Evolutionary conservation across 2,888 invertebrate genomes (phyloP).

Genomic region (Metopia argyrocephala): DNA sequence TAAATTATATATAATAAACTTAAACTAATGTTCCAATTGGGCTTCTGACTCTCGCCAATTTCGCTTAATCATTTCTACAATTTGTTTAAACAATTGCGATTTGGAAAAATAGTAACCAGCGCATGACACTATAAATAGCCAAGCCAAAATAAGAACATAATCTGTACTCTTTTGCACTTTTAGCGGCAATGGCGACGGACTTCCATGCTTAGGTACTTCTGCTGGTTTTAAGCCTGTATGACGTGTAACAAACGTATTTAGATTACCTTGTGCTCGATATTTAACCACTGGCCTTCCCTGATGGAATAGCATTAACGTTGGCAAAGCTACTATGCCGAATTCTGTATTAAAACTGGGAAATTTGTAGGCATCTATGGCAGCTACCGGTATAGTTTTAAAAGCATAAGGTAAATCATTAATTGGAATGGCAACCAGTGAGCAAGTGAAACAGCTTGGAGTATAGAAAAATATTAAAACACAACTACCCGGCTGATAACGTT

Average conservation of each 20-base stretch:
- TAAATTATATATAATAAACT: neutral
- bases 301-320: slow-evolving; percentile 92
- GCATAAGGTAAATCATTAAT: slow-evolving; percentile 93
- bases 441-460: slow-evolving; percentile 93
- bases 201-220: slow-evolving; percentile 81
- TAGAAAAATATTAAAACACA: slow-evolving; percentile 93
- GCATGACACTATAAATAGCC: slow-evolving; percentile 90
- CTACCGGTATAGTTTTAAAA: slow-evolving; percentile 91
- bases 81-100: slow-evolving; percentile 87
- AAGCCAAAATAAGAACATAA: slow-evolving; percentile 89
- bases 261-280: slow-evolving; percentile 89
- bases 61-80: slow-evolving; percentile 90
- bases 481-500: slow-evolving; percentile 82
- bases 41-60: slow-evolving; percentile 91
- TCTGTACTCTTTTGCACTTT: slow-evolving; percentile 84
- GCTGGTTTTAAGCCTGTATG: slow-evolving; percentile 85
- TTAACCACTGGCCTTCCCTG: slow-evolving; percentile 91
- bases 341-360: slow-evolving; percentile 92
- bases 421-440: slow-evolving; percentile 92
- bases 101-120: slow-evolving; percentile 87
- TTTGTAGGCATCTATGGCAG: slow-evolving; percentile 92
- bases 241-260: slow-evolving; percentile 87
- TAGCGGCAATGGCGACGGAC: slow-evolving; percentile 81
- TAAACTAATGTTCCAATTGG: slow-evolving; percentile 71
- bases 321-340: slow-evolving; percentile 94